Evolutionary conservation across 2,797 vertebrate species (phyloP).

Genomic region (Cossypha polioptera): DNA sequence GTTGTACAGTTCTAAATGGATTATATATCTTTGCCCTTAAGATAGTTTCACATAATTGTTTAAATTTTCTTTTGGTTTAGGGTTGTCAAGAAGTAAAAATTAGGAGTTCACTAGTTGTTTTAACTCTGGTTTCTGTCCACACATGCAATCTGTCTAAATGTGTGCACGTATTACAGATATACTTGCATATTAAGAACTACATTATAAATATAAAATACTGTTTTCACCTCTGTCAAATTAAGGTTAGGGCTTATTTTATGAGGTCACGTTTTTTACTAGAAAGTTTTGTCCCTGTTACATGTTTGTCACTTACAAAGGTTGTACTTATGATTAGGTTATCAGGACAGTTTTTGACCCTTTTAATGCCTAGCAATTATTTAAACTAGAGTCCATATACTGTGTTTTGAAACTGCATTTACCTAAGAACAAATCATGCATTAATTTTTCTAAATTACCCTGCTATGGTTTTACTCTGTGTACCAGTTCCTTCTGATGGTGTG

Average conservation of each 20-base stretch:
- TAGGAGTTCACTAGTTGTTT: not conserved
- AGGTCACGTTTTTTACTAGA: not conserved
- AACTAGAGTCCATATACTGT: not conserved
- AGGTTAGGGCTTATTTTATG: not conserved
- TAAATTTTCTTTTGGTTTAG: not conserved
- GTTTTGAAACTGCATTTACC: not conserved
- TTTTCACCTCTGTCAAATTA: not conserved
- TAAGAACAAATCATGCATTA: not conserved
- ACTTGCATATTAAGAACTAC: not conserved
- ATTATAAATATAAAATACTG: not conserved
- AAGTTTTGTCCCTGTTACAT: not conserved
- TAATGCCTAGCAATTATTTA: not conserved
- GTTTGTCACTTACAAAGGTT: not conserved
- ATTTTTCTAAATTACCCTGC: not conserved
- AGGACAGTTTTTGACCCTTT: not conserved
- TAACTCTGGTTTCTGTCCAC: not conserved
- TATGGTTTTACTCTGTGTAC: not conserved
- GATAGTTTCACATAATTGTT: not conserved
- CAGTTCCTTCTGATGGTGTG: not conserved
- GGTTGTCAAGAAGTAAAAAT: not conserved
- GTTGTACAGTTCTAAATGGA: not conserved
- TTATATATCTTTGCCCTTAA: not conserved
- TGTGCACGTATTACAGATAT: accelerated
- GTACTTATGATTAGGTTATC: not conserved
- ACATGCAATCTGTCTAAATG: not conserved